Base-by-base conservation (phyloP, 2,888 invertebrate species). In the Sisyra terminalis region DNA sequence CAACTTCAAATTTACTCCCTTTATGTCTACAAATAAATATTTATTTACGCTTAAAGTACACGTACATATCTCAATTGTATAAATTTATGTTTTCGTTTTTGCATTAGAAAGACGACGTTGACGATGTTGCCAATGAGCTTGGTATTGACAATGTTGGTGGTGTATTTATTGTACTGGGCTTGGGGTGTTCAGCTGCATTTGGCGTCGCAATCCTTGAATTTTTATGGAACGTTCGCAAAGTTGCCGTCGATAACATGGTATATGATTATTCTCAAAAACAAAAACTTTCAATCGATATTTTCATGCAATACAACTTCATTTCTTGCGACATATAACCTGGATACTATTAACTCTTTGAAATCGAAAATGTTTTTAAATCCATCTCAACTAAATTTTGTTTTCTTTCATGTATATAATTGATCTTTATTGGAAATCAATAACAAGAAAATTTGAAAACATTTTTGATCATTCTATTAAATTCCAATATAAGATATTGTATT, bases 131-230 rank as follows among this genome's bases (percentile, higher is more conserved):
- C 6, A 71, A 70, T 11, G 76, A 77, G 35, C 62, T 90, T 41
- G 81, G 82, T 45, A 71, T 94, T 63, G 75, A 78, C 50, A 89
- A 94, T 60, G 89, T 92, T 0, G 90, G 90, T 49, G 92, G 93
- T 50, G 87, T 92, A 36, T 93, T 92, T 58, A 71, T 92, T 17
- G 87, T 93, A 4, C 67, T 93, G 6, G 74, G 78, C 1, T 63
- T 71, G 7, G 92, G 92, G 0, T 75, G 84, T 38, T 54, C 70
- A 2, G 58, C 80, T 15, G 83, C 88, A 1, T 65, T 83, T 34
- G 46, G 80, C 2, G 73, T 92, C 11, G 86, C 88, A 4, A 59
- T 88, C 8, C 65, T 79, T 13, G 92, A 96, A 58, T 90, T 93
- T 56, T 62, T 88, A 13, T 78, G 88, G 75, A 85, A 89, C 57